Base-by-base conservation (phyloP, 2,113 vertebrate genomes). In the Neotoma lepida region DNA sequence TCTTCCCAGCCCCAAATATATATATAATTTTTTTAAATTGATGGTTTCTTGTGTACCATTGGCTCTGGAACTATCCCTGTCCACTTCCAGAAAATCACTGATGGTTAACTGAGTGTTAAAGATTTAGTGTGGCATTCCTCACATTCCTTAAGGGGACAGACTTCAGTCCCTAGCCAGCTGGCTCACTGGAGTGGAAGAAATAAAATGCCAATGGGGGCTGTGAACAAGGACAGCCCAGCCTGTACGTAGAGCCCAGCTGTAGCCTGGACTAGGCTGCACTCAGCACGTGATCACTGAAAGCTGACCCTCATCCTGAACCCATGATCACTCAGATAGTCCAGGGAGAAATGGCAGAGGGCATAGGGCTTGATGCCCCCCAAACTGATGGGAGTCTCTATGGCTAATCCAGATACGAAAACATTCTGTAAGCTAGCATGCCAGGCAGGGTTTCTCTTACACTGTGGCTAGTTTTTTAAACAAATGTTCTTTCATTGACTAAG, bases 61-160 rank as follows among this genome's bases (percentile, higher is more conserved):
- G 73, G 92, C 88, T 93, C 84, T 91, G 94, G 46, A 22, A 92
- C 58, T 89, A 78, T 77, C 9, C 13, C 73, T 94, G 44, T 54
- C 80, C 41, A 71, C 46, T 86, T 86, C 35, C 17, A 94, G 61
- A 95, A 92, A 96, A 49, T 77, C 46, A 89, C 51, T 77, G 26
- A 15, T 9, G 6, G 58, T 89, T 95, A 95, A 88, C 93, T 95
- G 39, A 54, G 33, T 58, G 49, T 94, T 86, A 91, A 94, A 92
- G 88, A 39, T 56, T 39, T 18, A 28, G 12, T 54, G 68, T 84
- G 78, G 39, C 68, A 87, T 93, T 82, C 89, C 93, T 95, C 24
- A 39, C 70, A 66, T 46, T 74, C 86, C 63, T 88, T 89, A 78
- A 93, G 90, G 66, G n/a, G 54, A 93, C 93, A 70, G 92, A 68